Evolutionary conservation across 2,113 vertebrate species (phyloP).

Genomic region (Trochalopteron elliotii): DNA sequence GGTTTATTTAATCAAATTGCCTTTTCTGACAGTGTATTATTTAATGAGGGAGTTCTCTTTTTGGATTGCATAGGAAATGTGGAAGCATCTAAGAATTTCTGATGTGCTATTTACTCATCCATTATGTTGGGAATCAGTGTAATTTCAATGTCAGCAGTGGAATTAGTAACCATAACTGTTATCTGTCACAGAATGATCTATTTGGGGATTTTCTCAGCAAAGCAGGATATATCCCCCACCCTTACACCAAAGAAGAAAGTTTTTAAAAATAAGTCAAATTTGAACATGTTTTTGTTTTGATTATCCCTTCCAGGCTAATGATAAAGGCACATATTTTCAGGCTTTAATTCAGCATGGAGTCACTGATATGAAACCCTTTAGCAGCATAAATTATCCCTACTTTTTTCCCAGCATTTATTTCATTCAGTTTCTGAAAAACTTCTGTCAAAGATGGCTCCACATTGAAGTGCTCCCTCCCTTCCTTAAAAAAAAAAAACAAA

Average conservation of each 20-base stretch:
- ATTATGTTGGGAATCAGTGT: constrained; percentile 54
- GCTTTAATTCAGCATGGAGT: neutral
- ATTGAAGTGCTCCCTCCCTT: neutral
- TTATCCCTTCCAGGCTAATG: constrained; percentile 2
- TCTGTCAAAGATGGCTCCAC: neutral
- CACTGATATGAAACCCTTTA: neutral
- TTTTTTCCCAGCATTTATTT: neutral
- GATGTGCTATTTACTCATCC: constrained; percentile 56
- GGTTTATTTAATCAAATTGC: constrained; percentile 53
- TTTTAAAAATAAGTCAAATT: neutral
- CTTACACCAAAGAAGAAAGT: neutral
- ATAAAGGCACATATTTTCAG: neutral
- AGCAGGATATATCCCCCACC: neutral
- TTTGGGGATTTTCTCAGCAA: constrained; percentile 35
- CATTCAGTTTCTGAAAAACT: neutral
- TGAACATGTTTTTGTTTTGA: neutral
- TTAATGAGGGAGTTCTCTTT: constrained; percentile 43
- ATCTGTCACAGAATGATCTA: constrained; percentile 33
- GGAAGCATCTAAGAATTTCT: constrained; percentile 43
- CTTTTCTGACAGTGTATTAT: constrained; percentile 51
- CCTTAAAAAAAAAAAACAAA: no score
- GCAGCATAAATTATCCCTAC: neutral
- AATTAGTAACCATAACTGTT: constrained; percentile 56
- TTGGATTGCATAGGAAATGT: constrained; percentile 48
- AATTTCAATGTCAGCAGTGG: constrained; percentile 55